phyloP scores from a whole-genome alignment of 2,797 vertebrate species.

The Scarus forsteni region DNA sequence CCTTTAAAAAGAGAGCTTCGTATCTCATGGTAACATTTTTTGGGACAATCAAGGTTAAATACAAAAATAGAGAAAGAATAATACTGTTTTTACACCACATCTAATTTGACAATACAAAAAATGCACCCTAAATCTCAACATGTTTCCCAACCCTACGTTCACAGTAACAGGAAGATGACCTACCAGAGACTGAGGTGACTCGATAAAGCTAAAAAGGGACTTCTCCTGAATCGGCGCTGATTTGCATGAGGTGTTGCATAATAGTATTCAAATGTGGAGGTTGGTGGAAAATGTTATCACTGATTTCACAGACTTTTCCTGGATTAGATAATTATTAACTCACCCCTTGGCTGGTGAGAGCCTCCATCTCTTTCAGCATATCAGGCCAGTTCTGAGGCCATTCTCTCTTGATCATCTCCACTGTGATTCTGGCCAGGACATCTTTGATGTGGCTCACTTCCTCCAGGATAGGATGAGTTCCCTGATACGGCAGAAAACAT shows the following conservation, averaged over 20 bases:
- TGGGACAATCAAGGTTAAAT: no score
- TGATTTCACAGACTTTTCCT: background rate
- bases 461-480: conserved; percentile 91
- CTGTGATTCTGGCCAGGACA: conserved; percentile 93
- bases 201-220: conserved; percentile 23
- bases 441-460: conserved; percentile 98
- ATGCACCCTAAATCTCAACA: no score
- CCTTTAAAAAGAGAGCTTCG: no score
- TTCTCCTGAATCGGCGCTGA: background rate
- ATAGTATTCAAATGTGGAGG: conserved; percentile 26
- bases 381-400: conserved; percentile 99
- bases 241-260: conserved; percentile 47
- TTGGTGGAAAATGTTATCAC: background rate
- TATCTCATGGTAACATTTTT: no score
- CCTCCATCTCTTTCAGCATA: conserved; percentile 95
- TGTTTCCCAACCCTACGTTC: no score
- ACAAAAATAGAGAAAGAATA: no score
- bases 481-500: conserved; percentile 77
- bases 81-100: no score
- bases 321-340: conserved; percentile 33
- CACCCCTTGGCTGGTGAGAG: conserved; percentile 93
- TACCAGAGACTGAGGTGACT: background rate
- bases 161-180: background rate
- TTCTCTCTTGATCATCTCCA: conserved; percentile 98
- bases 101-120: no score